Evolutionary conservation across 1,140 invertebrate species (phyloP).

Genomic region (Musca vetustissima): DNA sequence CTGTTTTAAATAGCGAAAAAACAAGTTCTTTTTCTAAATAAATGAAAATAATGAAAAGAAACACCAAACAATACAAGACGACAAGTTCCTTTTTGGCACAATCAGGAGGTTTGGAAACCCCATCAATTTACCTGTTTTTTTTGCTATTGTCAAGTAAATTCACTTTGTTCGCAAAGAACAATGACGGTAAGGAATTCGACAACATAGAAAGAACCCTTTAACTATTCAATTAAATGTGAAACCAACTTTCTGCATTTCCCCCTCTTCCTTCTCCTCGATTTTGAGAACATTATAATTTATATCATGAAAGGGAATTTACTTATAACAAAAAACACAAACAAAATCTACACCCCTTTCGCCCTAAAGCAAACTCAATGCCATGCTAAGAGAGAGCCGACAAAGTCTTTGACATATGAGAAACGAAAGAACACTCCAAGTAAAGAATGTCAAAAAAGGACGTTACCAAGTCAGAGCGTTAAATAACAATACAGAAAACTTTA

Average conservation of each 20-base stretch:
- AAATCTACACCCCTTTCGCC: constrained; percentile 7
- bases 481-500: neutral
- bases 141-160: constrained; percentile 13
- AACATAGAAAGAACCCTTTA: neutral
- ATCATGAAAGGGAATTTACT: constrained; percentile 5
- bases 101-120: neutral
- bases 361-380: neutral
- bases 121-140: neutral
- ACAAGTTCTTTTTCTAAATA: too few relatives aligned
- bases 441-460: constrained; percentile 21
- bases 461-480: constrained; percentile 24
- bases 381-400: neutral
- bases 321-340: too few relatives aligned
- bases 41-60: too few relatives aligned
- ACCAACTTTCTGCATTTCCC: neutral
- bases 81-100: constrained; percentile 23
- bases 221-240: constrained; percentile 20
- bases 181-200: neutral
- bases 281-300: constrained; percentile 4
- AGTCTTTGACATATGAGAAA: neutral
- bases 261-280: neutral
- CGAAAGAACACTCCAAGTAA: neutral
- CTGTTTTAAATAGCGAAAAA: constrained; percentile 2
- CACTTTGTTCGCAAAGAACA: neutral
- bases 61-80: constrained; percentile 14